A percentile compares a stretch with the other conserved stretches of the same genome.
Evolutionary conservation across 2,113 vertebrate species (phyloP).

Genomic region (Chinchilla lanigera): DNA sequence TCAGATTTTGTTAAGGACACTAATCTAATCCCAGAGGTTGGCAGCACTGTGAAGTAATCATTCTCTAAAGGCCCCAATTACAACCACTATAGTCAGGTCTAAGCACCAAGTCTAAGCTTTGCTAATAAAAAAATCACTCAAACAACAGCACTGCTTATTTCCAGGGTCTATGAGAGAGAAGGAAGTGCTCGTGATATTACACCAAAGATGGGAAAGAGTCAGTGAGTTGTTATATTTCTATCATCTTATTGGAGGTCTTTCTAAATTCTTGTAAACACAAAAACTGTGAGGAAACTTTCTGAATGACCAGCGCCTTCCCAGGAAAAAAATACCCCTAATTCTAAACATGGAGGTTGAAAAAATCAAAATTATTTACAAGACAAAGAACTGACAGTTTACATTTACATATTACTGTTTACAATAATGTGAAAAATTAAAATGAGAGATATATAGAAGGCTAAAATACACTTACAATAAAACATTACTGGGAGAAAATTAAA

Average conservation of each 20-base stretch:
- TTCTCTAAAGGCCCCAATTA: background rate
- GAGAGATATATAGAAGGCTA: background rate
- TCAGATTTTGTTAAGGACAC: background rate
- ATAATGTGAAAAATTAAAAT: background rate
- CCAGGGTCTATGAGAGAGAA: background rate
- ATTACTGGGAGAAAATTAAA: background rate
- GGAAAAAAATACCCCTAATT: background rate
- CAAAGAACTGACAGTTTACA: background rate
- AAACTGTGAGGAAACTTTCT: background rate
- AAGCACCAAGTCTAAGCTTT: background rate
- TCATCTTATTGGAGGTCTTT: background rate
- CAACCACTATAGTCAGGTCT: rapidly evolving
- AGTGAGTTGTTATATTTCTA: background rate
- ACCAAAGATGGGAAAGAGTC: background rate
- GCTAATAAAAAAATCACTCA: background rate
- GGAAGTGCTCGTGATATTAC: background rate
- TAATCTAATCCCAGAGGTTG: background rate
- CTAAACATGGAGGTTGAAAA: background rate
- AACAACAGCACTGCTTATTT: background rate
- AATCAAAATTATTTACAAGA: background rate
- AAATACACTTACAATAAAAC: background rate
- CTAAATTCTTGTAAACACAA: background rate
- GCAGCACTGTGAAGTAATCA: background rate
- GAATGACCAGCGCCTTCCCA: background rate
- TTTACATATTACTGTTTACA: background rate